phyloP scores from a whole-genome alignment of 1,140 invertebrate genomes.

The Drosophila punjabiensis region DNA sequence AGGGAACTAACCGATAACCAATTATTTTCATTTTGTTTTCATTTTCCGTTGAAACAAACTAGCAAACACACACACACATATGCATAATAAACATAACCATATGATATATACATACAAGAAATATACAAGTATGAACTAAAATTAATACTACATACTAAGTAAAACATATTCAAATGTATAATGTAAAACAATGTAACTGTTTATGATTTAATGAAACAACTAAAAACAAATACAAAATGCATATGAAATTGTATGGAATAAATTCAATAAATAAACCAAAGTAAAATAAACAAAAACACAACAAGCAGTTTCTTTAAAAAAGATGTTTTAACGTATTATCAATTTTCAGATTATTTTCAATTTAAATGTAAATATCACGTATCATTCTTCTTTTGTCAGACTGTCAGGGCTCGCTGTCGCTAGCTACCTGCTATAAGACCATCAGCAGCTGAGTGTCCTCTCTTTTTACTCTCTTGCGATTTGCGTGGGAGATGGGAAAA shows the following conservation, averaged over 20 bases:
- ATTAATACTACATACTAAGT: conserved; percentile 67
- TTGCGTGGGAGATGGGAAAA: too few species aligned
- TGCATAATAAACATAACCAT: conserved; percentile 50
- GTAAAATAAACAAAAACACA: conserved; percentile 9
- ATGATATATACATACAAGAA: conserved; percentile 48
- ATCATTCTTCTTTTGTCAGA: neutral
- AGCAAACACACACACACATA: conserved; percentile 41
- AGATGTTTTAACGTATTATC: too few species aligned
- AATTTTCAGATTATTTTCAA: neutral
- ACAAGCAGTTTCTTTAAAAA: neutral
- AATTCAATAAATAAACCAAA: conserved; percentile 82
- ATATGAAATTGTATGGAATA: conserved; percentile 65
- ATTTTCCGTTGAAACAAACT: conserved; percentile 51
- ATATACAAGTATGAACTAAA: conserved; percentile 61
- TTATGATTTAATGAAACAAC: conserved; percentile 65
- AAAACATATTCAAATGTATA: conserved; percentile 77
- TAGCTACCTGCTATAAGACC: neutral
- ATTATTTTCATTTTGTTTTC: conserved; percentile 67
- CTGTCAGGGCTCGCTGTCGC: neutral
- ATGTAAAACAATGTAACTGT: conserved; percentile 81
- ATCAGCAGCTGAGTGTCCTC: neutral
- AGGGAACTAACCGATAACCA: conserved; percentile 39
- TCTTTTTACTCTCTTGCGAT: too few species aligned
- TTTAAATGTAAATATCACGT: neutral
- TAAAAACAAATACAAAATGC: conserved; percentile 25